Percentiles rank a stretch among this genome's conserved stretches.
phyloP scores from a whole-genome alignment of 2,113 vertebrate species.

The Pyrgilauda ruficollis region DNA sequence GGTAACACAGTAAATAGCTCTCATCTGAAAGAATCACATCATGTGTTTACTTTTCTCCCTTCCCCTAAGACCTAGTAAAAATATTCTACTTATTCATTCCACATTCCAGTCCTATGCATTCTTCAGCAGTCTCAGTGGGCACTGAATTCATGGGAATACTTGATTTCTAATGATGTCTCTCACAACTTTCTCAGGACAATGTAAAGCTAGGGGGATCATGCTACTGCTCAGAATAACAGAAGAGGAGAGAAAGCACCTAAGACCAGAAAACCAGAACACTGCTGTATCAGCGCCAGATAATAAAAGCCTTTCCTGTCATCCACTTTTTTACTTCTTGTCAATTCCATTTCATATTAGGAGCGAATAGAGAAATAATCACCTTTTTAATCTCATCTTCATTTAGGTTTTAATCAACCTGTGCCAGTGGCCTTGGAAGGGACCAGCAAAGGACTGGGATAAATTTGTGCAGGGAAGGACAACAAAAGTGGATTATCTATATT shows the following conservation, averaged over 20 bases:
- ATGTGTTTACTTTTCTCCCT: background rate
- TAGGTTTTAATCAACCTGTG: background rate
- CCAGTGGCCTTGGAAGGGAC: background rate
- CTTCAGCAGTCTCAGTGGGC: background rate
- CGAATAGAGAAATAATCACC: background rate
- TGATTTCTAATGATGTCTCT: background rate
- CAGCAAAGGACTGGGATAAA: background rate
- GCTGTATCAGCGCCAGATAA: background rate
- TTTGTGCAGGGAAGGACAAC: background rate
- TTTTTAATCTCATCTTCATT: background rate
- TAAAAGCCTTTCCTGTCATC: background rate
- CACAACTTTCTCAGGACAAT: background rate
- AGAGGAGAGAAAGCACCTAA: background rate
- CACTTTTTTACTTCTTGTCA: background rate
- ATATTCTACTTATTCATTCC: background rate
- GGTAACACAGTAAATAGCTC: background rate
- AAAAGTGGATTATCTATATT: background rate
- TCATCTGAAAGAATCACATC: background rate
- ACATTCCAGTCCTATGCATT: background rate
- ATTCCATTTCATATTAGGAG: background rate
- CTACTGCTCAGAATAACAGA: background rate
- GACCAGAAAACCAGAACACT: background rate
- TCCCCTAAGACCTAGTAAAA: background rate
- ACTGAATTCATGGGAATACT: background rate
- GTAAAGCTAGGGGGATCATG: background rate